phyloP scores from a whole-genome alignment of 2,797 vertebrate species.

The Thamnophis elegans region DNA sequence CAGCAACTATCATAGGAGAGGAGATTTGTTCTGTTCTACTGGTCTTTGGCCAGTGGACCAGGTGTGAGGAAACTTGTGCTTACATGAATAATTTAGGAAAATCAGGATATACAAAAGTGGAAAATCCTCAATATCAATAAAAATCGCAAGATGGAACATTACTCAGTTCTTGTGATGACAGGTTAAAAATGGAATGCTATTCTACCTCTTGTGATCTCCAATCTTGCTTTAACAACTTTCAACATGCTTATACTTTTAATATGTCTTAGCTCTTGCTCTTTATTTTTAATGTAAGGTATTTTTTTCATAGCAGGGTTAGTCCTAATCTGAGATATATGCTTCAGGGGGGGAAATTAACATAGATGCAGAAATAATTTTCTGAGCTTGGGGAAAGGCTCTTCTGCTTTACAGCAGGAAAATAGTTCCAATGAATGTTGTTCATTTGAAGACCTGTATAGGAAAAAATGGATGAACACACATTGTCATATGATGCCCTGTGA shows the following conservation, averaged over 20 bases:
- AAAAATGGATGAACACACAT: background rate
- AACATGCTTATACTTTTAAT: background rate
- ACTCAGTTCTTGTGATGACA: background rate
- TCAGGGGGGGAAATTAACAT: background rate
- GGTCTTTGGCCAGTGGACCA: constrained; percentile 31
- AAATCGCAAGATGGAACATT: background rate
- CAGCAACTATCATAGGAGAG: constrained; percentile 47
- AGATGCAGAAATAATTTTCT: background rate
- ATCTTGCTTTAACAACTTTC: background rate
- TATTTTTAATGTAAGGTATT: background rate
- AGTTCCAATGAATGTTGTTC: background rate
- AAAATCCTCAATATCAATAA: background rate
- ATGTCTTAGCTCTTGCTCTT: background rate
- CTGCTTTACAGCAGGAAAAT: background rate
- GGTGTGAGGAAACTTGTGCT: constrained; percentile 10
- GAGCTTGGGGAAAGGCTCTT: background rate
- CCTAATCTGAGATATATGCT: background rate
- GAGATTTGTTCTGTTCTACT: background rate
- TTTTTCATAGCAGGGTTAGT: background rate
- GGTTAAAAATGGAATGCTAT: background rate
- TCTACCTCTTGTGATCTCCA: background rate
- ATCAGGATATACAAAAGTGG: constrained; percentile 3
- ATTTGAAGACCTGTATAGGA: background rate
- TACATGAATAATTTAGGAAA: background rate
- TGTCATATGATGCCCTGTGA: background rate